phyloP scores from a whole-genome alignment of 2,113 vertebrate species.

The Podocnemis expansa region DNA sequence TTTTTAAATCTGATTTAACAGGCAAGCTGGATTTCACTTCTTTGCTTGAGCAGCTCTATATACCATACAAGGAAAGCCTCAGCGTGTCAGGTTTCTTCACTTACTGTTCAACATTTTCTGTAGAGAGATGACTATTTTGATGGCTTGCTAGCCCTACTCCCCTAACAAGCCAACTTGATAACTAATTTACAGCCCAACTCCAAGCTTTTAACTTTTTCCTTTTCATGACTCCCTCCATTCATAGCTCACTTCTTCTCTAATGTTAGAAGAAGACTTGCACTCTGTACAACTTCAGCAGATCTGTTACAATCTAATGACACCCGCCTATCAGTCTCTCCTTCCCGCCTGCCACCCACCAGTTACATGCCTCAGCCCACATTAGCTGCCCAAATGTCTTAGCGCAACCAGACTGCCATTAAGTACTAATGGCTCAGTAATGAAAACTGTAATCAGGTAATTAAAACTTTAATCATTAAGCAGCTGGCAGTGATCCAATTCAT shows the following conservation, averaged over 20 bases:
- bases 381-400: background rate
- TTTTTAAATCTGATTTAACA: background rate
- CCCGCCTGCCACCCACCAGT: background rate
- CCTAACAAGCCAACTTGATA: background rate
- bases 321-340: background rate
- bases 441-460: conserved; percentile 72
- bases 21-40: background rate
- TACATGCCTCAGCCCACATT: background rate
- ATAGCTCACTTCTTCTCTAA: background rate
- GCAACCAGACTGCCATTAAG: conserved; percentile 46
- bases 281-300: background rate
- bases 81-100: background rate
- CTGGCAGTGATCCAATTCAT: conserved; percentile 55
- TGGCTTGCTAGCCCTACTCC: background rate
- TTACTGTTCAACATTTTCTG: background rate
- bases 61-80: background rate
- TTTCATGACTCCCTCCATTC: background rate
- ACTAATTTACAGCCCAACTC: fast-evolving
- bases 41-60: background rate
- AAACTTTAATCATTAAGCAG: conserved; percentile 65
- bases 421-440: conserved; percentile 69
- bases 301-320: background rate
- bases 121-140: background rate
- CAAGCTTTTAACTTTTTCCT: background rate
- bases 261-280: background rate